These are phyloP conservation scores for Microtus montanus DNA, from an alignment of 2,113 vertebrate species.

Conservation along the genomic window DNA sequence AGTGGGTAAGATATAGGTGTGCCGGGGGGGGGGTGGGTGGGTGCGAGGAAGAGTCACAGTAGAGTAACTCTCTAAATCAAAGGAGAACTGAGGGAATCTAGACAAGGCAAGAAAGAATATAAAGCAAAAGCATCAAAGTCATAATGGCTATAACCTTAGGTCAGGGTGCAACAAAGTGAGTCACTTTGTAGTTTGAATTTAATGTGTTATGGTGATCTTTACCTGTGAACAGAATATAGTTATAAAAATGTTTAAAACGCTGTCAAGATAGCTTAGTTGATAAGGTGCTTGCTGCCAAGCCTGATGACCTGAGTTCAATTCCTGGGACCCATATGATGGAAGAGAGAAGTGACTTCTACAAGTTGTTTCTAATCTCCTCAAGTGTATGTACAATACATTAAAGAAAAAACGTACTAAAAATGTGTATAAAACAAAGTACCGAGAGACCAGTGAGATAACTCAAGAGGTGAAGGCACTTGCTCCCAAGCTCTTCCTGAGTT, in stretches of 20 bases:
- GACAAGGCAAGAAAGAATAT: background rate
- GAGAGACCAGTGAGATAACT: background rate
- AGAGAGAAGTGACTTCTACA: background rate
- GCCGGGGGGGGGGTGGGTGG: rapidly evolving
- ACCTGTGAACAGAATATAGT: background rate
- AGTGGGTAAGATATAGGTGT: background rate
- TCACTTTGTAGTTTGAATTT: background rate
- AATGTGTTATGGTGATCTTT: background rate
- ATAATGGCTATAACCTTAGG: background rate
- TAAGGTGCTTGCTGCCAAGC: background rate
- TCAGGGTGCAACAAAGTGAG: background rate
- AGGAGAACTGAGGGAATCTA: background rate
- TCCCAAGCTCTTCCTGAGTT: background rate
- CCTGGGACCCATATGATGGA: background rate
- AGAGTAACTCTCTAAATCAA: background rate
- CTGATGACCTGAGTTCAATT: background rate
- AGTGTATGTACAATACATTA: background rate
- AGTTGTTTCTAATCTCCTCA: background rate
- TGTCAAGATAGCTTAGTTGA: background rate
- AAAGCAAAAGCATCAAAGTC: background rate
- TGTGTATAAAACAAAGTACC: background rate
- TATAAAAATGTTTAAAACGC: background rate
- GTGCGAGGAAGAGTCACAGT: too few relatives aligned
- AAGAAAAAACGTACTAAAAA: background rate
- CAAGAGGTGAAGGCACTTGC: background rate